These are phyloP conservation scores for Pelecanus crispus DNA, from an alignment of 2,113 vertebrate species.

Conservation along the genomic window DNA sequence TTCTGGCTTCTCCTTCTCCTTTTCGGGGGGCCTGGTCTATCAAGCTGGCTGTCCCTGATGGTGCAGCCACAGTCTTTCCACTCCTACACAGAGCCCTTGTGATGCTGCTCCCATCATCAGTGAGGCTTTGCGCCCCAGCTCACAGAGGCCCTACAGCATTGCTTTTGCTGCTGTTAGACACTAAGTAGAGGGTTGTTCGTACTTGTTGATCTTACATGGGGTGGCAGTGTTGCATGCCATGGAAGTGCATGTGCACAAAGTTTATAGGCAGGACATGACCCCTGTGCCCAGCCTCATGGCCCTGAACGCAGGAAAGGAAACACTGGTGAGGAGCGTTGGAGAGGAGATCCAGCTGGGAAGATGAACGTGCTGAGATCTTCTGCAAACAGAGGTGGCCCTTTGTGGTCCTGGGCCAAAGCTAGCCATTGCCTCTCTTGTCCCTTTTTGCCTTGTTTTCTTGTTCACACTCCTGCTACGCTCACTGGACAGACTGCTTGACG, in stretches of 20 bases:
- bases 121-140: rapidly evolving
- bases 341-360: background rate
- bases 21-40: background rate
- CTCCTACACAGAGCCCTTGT: rapidly evolving
- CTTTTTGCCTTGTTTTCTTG: background rate
- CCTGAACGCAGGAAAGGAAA: background rate
- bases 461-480: background rate
- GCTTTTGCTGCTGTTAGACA: background rate
- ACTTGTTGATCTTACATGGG: background rate
- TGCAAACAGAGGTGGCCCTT: background rate
- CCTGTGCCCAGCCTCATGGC: background rate
- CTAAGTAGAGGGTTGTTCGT: background rate
- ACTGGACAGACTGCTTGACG: too few species aligned
- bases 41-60: background rate
- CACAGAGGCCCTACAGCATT: background rate
- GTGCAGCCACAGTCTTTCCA: too few species aligned
- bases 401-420: background rate
- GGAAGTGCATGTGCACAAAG: background rate
- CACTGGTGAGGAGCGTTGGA: background rate
- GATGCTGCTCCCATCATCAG: background rate
- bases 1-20: constrained; percentile 12
- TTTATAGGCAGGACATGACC: background rate
- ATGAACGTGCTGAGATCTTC: background rate
- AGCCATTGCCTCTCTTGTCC: background rate
- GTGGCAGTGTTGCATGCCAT: background rate